Evolutionary conservation across 2,797 vertebrate species (phyloP), one percentile per base, ranked within the genome.

Genomic region (Myotis planiceps): DNA sequence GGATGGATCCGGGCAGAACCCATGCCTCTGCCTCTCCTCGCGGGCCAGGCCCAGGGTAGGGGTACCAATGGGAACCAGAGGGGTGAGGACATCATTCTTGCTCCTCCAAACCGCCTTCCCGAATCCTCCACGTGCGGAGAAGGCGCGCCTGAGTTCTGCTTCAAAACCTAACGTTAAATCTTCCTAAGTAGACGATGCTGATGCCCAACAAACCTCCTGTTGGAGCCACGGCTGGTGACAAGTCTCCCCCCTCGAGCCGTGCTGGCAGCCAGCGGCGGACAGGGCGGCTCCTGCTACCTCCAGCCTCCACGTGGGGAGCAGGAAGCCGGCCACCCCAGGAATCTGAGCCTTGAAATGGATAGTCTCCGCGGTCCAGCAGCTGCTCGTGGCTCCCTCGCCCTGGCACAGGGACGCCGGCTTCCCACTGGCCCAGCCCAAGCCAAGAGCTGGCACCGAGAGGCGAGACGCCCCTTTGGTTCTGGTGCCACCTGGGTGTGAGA

Each of bases 401-500:
- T 98, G 97, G 97, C 96, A 96, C 81, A 0, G 82, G 86, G 90
- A 93, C 75, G 45, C 21, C 6, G 10, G 88, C 65, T 92, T 74
- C 97, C 97, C n/a, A 37, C 93, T 90, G 96, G 92, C 82, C 72
- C 39, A 51, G 49, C 74, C 15, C 74, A 98, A 98, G 96, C 97
- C 98, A 98, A 95, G 97, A 96, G 96, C 45, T 98, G 97, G 95
- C 98, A 98, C 97, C 63, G 87, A 32, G 27, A 98, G 97, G 91
- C 42, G 29, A 97, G 97, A 75, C 92, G 93, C 92, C 97, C 83
- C 90, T 96, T 97, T 98, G 97, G 97, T 95, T 93, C 94, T 0
- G 71, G 97, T 82, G 72, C 91, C 93, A 92, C 94, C 96, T 98
- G 97, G 96, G 97, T 97, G 96, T 97, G 97, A 98, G 98, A 97